Conservation (phyloP, 2,888 invertebrate genomes). For the Scotopteryx bipunctaria region DNA sequence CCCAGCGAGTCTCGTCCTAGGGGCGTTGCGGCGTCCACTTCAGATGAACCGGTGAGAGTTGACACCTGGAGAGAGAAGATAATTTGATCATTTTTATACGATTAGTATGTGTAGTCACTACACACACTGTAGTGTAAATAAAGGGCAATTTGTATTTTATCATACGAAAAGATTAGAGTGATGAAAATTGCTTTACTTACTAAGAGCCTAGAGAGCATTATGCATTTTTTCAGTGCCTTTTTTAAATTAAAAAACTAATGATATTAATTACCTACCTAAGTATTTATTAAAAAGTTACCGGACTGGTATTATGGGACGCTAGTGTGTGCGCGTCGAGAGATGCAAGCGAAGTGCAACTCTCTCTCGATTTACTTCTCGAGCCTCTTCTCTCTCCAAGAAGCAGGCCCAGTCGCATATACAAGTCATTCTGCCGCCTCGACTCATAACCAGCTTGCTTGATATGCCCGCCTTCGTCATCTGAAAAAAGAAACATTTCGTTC, state of each 20-base stretch:
- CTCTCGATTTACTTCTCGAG: slow-evolving; percentile 71
- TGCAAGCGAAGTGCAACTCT: slow-evolving; percentile 81
- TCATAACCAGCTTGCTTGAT: slow-evolving; percentile 84
- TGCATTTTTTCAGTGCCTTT: too few species aligned
- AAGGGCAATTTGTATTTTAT: too few species aligned
- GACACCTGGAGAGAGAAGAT: slow-evolving; percentile 82
- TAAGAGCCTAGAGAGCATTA: too few species aligned
- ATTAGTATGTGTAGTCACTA: too few species aligned
- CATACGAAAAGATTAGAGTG: too few species aligned
- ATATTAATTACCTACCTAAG: too few species aligned
- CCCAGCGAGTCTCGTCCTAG: slow-evolving; percentile 85
- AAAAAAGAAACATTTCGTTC: slow-evolving; percentile 22
- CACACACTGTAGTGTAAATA: too few species aligned
- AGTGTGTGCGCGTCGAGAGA: slow-evolving; percentile 86
- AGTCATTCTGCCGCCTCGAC: slow-evolving; percentile 85
- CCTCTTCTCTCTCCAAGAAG: slow-evolving; percentile 88
- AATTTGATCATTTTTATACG: neutral
- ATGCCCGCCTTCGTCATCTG: slow-evolving; percentile 89
- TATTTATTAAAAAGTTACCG: slow-evolving; percentile 70
- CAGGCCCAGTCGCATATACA: slow-evolving; percentile 92
- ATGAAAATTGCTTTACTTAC: too few species aligned
- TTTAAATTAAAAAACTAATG: too few species aligned
- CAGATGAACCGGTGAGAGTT: slow-evolving; percentile 93
- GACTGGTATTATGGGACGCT: slow-evolving; percentile 92
- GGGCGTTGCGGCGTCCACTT: slow-evolving; percentile 80